phyloP scores from a whole-genome alignment of 2,888 invertebrate species.

The Byasa hedistus region DNA sequence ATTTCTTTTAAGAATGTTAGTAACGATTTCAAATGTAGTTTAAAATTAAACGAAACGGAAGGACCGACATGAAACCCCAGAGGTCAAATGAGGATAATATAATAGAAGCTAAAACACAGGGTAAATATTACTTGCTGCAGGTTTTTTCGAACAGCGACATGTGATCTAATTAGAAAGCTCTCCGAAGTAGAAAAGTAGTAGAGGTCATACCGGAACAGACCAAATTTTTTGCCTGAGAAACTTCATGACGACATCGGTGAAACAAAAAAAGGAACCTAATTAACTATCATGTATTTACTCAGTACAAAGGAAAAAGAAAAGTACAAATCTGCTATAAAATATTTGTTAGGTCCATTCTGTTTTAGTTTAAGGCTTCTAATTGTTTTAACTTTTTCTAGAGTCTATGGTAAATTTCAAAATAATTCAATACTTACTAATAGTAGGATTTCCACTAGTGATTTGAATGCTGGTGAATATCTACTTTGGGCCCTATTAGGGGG shows the following conservation, averaged over 20 bases:
- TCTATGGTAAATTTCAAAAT: no score
- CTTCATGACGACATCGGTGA: background rate
- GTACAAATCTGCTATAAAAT: background rate
- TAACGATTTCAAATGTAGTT: no score
- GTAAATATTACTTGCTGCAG: conserved; percentile 31
- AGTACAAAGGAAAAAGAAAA: background rate
- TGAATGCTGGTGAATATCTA: no score
- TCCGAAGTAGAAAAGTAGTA: background rate
- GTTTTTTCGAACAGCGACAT: conserved; percentile 49
- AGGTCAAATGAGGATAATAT: conserved; percentile 45
- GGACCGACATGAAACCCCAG: background rate
- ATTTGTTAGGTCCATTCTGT: no score
- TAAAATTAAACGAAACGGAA: background rate
- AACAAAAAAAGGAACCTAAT: background rate
- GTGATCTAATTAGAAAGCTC: conserved; percentile 53
- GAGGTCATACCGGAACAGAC: conserved; percentile 26
- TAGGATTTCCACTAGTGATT: no score
- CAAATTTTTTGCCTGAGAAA: conserved; percentile 34
- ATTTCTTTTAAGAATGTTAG: no score
- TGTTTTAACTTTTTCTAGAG: no score
- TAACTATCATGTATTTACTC: background rate
- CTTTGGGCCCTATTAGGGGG: no score
- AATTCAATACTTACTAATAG: no score
- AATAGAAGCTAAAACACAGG: conserved; percentile 48
- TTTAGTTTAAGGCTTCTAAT: no score